Evolutionary conservation across 2,797 vertebrate species (phyloP).

Genomic region (Gobio occitaniae): DNA sequence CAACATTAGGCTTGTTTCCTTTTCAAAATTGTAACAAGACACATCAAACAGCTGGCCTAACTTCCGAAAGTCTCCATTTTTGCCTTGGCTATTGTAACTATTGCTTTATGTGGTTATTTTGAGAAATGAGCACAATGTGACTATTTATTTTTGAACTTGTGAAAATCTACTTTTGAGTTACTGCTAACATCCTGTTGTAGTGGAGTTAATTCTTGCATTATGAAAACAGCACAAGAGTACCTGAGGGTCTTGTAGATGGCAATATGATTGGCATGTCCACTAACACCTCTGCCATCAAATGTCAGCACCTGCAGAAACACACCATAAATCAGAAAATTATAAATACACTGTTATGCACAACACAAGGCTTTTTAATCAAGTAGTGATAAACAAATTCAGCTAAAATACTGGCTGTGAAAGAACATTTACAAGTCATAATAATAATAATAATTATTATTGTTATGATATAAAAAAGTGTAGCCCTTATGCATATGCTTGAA

Average conservation of each 20-base stretch:
- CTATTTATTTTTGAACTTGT: background rate
- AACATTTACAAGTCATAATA: no score
- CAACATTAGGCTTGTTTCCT: background rate
- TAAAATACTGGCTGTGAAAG: no score
- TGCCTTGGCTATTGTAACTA: background rate
- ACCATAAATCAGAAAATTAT: background rate
- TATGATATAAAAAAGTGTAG: background rate
- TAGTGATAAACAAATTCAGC: no score
- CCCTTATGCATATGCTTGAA: background rate
- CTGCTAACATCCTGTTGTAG: background rate
- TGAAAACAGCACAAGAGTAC: conserved; percentile 62
- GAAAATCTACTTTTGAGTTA: background rate
- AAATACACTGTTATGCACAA: background rate
- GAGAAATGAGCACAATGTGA: background rate
- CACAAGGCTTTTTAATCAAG: background rate
- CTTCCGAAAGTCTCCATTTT: background rate
- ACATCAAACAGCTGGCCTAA: background rate
- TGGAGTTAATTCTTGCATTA: background rate
- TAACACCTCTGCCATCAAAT: conserved; percentile 92
- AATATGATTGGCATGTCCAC: conserved; percentile 90
- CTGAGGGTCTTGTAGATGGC: conserved; percentile 83
- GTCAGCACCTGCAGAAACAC: conserved; percentile 89
- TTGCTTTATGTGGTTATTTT: background rate
- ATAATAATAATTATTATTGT: no score
- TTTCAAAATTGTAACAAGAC: background rate